These are phyloP conservation scores for Coronaproctus castanopsis DNA, from an alignment of 2,888 invertebrate genomes.

Conservation along the genomic window DNA sequence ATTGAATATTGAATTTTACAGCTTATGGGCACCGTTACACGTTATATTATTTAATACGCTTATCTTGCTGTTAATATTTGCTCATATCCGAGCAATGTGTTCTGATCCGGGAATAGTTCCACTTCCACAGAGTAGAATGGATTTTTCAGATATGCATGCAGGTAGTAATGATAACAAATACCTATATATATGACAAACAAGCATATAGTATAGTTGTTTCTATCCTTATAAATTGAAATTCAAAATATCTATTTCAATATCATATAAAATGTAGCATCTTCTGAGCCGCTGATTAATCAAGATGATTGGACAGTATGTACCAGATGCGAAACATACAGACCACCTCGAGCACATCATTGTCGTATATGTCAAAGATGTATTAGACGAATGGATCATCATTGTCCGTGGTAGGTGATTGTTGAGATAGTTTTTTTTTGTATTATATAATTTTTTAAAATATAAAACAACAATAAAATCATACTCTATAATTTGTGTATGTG, in stretches of 20 bases:
- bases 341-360: constrained; percentile 72
- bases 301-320: constrained; percentile 61
- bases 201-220: too few species aligned
- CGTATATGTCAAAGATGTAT: constrained; percentile 68
- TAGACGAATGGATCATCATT: constrained; percentile 65
- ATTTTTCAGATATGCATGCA: constrained; percentile 60
- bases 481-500: too few species aligned
- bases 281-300: constrained; percentile 19
- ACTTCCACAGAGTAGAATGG: constrained; percentile 46
- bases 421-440: too few species aligned
- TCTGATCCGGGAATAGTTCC: constrained; percentile 79
- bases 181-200: too few species aligned
- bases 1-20: too few species aligned
- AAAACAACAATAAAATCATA: too few species aligned
- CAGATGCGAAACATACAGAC: constrained; percentile 58
- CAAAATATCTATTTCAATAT: too few species aligned
- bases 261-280: neutral
- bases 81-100: constrained; percentile 65
- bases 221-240: too few species aligned
- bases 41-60: constrained; percentile 58
- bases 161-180: constrained; percentile 24
- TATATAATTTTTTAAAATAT: too few species aligned
- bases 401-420: constrained; percentile 51
- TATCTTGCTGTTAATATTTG: constrained; percentile 47
- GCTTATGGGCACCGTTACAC: constrained; percentile 64